A percentile compares a stretch with the other conserved stretches of the same genome.
These are phyloP conservation scores for Cyclophora punctaria DNA, from an alignment of 2,888 invertebrate genomes.

Conservation along the genomic window DNA sequence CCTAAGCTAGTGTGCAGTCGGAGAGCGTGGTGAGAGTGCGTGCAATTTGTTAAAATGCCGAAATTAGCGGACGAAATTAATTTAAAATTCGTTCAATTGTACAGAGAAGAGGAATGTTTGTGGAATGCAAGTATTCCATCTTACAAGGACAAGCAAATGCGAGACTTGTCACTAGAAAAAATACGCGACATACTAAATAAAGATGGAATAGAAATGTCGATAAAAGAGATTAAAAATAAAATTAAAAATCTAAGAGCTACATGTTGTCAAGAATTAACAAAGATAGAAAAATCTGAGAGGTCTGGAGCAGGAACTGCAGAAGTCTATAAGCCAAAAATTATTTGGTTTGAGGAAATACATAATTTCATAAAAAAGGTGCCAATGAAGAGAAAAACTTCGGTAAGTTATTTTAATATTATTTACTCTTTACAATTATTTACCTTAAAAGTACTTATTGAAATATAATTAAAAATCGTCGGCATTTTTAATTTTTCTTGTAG, in stretches of 20 bases:
- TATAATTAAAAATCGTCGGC: conserved; percentile 6
- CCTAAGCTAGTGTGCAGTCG: conserved; percentile 7
- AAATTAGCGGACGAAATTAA: conserved; percentile 5
- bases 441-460: conserved; percentile 9
- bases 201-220: conserved; percentile 5
- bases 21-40: conserved; percentile 6
- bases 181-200: conserved; percentile 7
- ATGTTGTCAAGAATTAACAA: conserved; percentile 9
- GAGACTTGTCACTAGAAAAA: conserved; percentile 8
- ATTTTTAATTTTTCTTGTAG: conserved; percentile 9
- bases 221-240: conserved; percentile 6
- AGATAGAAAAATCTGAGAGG: conserved; percentile 7
- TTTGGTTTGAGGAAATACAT: conserved; percentile 10
- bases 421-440: conserved; percentile 9
- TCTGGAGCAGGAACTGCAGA: conserved; percentile 9
- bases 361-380: conserved; percentile 9
- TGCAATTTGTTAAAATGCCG: conserved; percentile 7
- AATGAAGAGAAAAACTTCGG: conserved; percentile 9
- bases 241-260: conserved; percentile 7
- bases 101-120: conserved; percentile 9
- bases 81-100: conserved; percentile 7
- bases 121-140: conserved; percentile 10
- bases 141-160: conserved; percentile 9
- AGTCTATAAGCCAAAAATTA: conserved; percentile 8
- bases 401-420: conserved; percentile 9